These are phyloP conservation scores for Araneus ventricosus DNA, from an alignment of 1,140 invertebrate genomes.

Conservation along the genomic window DNA sequence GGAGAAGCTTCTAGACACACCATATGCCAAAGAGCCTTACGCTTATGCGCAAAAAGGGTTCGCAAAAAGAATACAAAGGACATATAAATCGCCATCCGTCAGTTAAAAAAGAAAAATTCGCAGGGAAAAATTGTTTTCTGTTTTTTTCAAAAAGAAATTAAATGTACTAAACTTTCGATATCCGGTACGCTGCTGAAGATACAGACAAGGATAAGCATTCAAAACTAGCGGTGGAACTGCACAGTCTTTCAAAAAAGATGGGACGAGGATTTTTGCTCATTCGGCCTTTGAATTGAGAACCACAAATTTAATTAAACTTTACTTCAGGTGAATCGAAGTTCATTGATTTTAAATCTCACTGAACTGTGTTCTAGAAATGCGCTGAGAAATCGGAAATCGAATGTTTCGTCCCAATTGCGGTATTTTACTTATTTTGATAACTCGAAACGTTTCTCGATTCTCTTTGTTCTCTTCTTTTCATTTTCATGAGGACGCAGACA, in stretches of 20 bases:
- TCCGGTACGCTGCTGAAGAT: background rate
- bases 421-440: slow-evolving; percentile 72
- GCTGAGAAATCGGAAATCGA: slow-evolving; percentile 62
- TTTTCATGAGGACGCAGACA: slow-evolving; percentile 19
- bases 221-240: background rate
- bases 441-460: slow-evolving; percentile 62
- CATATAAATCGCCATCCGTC: background rate
- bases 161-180: slow-evolving; percentile 35
- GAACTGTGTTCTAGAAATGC: background rate
- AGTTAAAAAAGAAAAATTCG: background rate
- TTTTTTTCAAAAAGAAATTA: slow-evolving; percentile 5
- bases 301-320: slow-evolving; percentile 70
- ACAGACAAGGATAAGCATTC: background rate
- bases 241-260: slow-evolving; percentile 16
- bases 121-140: background rate
- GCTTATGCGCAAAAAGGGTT: background rate
- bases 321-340: slow-evolving; percentile 64
- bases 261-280: background rate
- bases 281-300: slow-evolving; percentile 24
- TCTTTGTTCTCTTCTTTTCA: slow-evolving; percentile 50
- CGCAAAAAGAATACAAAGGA: background rate
- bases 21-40: background rate
- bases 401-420: slow-evolving; percentile 48
- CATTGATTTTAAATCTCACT: slow-evolving; percentile 65
- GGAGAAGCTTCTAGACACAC: background rate